Base-by-base conservation (phyloP, 2,888 invertebrate genomes). In the Coleophora deauratella region DNA sequence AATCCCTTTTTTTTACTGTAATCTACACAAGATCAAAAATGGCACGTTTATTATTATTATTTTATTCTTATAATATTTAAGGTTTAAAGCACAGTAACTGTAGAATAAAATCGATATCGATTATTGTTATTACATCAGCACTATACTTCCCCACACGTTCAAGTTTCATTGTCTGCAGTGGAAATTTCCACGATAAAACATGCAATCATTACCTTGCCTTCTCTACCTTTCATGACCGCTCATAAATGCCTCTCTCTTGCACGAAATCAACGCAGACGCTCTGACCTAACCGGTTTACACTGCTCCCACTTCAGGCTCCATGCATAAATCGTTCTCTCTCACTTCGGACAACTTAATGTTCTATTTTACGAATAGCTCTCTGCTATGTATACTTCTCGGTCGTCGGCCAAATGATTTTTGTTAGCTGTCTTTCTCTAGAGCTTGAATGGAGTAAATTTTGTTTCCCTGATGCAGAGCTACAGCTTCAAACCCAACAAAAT, bases 361-460 rank as follows among this genome's bases (percentile, higher is more conserved):
- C 81, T 81, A 81, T 82, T 84, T 81, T 81, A 81, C 84, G 80
- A 72, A 85, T 84, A 85, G 85, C 85, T 85, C 79, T 67, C 72
- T 68, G 78, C 77, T 82, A 82, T 85, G 84, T 84, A 82, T 84
- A 84, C 85, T 84, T 85, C 85, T 85, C 85, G 73, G 84, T 85
- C 85, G 80, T 71, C 74, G 72, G 69, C 80, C 72, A 82, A 82
- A 78, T 72, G 73, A 81, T 73, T 84, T 75, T 78, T 69, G 81
- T 79, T 82, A 75, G 73, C 85, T 81, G 82, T 85, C 85, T 85
- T 85, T 77, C 78, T 85, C 85, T 84, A 84, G 72, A 80, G 80
- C 72, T 78, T 84, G 81, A 85, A 85, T 85, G 84, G 62, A 68
- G 77, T 57, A 72, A 76, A 81, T 65, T 79, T 81, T 79, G 76